phyloP scores from a whole-genome alignment of 2,797 vertebrate genomes.

The Bothrops alternatus region DNA sequence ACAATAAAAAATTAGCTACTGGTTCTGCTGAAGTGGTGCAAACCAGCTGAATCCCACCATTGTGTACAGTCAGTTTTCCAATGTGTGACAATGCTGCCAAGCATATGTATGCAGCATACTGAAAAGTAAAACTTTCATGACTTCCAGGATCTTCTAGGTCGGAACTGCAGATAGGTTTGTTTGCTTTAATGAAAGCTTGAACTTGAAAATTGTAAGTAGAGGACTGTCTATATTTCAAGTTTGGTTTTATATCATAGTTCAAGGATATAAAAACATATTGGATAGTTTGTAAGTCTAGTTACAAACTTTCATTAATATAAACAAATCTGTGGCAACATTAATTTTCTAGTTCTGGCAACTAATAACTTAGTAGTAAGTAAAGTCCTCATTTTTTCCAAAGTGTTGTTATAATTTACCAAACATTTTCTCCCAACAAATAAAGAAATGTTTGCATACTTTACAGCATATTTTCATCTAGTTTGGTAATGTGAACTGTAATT shows the following conservation, averaged over 20 bases:
- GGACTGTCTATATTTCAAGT: not conserved
- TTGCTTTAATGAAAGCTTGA: not conserved
- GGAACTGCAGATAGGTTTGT: not conserved
- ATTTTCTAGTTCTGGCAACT: constrained; percentile 7
- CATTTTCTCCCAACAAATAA: not conserved
- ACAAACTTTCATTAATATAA: not conserved
- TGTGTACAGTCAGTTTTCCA: not conserved
- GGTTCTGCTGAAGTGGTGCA: too few species aligned
- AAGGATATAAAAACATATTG: not conserved
- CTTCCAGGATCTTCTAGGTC: not conserved
- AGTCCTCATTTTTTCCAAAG: constrained; percentile 17
- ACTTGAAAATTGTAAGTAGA: not conserved
- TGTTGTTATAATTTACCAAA: constrained; percentile 41
- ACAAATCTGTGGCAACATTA: not conserved
- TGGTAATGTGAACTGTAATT: not conserved
- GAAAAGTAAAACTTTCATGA: not conserved
- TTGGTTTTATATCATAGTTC: not conserved
- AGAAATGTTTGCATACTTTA: not conserved
- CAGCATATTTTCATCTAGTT: not conserved
- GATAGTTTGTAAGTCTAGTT: not conserved
- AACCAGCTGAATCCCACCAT: too few species aligned
- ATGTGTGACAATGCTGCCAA: not conserved
- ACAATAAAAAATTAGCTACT: too few species aligned
- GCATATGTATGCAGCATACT: not conserved
- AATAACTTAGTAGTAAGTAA: constrained; percentile 31